Evolutionary conservation across 1,140 invertebrate species (phyloP).

Genomic region (Caenorhabditis brenneri): DNA sequence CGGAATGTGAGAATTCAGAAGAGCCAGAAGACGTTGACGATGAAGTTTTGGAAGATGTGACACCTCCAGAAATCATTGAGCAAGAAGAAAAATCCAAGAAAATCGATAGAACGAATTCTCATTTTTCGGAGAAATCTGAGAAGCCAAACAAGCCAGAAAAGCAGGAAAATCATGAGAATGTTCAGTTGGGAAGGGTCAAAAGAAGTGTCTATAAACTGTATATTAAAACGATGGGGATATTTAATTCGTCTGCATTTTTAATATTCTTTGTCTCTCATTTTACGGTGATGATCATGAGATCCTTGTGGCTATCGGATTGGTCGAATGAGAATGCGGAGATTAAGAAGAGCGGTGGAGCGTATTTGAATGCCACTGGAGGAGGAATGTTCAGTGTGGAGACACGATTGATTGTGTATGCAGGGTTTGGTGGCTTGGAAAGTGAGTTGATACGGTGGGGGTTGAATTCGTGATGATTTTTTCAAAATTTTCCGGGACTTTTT

Average conservation of each 20-base stretch:
- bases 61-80: not conserved
- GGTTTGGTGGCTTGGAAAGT: conserved; percentile 32
- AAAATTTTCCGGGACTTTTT: too few relatives aligned
- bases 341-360: not conserved
- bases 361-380: not conserved
- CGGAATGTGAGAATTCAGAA: conserved; percentile 6
- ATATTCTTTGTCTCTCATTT: conserved; percentile 30
- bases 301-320: conserved; percentile 31
- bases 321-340: conserved; percentile 38
- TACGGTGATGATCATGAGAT: conserved; percentile 17
- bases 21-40: not conserved
- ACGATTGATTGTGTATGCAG: conserved; percentile 9
- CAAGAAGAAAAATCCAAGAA: not conserved
- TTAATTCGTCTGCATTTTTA: not conserved
- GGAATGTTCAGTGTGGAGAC: not conserved
- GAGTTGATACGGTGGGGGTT: too few relatives aligned
- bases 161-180: not conserved
- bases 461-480: too few relatives aligned
- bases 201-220: conserved; percentile 31
- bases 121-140: not conserved
- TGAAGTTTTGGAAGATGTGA: not conserved
- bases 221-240: conserved; percentile 7
- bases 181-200: not conserved
- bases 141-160: not conserved
- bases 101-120: not conserved